Base-by-base conservation (phyloP, 1,140 invertebrate genomes). In the Rhagoletis pomonella region DNA sequence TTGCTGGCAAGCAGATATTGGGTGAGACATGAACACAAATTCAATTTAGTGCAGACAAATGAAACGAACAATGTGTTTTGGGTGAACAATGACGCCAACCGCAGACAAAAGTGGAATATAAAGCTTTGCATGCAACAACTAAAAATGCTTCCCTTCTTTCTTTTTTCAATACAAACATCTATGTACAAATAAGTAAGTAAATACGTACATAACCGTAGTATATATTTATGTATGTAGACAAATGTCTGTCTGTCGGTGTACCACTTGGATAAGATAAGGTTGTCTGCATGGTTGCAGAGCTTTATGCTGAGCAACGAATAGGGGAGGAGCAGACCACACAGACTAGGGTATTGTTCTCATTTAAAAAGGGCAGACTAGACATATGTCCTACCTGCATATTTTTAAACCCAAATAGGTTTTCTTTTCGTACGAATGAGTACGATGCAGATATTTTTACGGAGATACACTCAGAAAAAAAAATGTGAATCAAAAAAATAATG, bases 51-150 rank as follows among this genome's bases (percentile, higher is more conserved):
- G 42, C 67, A 73, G 67, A 73, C 67, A 73, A 73, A 73, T 73
- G 67, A 73, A 73, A 73, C 67, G 42, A 73, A 73, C 67, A 73
- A 73, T 73, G 44, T 73, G 67, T 73, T 73, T 42, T 73, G 17
- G 42, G 67, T 9, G 67, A 42, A 73, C 67, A 73, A 44, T 73
- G 67, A 73, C 42, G 67, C 67, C 67, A 73, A 73, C 67, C 67
- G 42, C 67, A 73, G 67, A 73, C 67, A 73, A 73, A 73, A 17
- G 39, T 73, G 42, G 42, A 47, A 73, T 73, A 44, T 17, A 44
- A 73, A 29, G 67, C 67, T 73, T 73, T 73, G 39, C 42, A 47
- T 17, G 1, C 67, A 47, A 73, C 67, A 73, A 47, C 1, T 73
- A 12, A 73, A 73, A 44, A 73, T 73, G 42, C 44, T 5, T 73